These are phyloP conservation scores for Acanthosepion esculentum DNA, from an alignment of 2,888 invertebrate genomes.

Conservation along the genomic window DNA sequence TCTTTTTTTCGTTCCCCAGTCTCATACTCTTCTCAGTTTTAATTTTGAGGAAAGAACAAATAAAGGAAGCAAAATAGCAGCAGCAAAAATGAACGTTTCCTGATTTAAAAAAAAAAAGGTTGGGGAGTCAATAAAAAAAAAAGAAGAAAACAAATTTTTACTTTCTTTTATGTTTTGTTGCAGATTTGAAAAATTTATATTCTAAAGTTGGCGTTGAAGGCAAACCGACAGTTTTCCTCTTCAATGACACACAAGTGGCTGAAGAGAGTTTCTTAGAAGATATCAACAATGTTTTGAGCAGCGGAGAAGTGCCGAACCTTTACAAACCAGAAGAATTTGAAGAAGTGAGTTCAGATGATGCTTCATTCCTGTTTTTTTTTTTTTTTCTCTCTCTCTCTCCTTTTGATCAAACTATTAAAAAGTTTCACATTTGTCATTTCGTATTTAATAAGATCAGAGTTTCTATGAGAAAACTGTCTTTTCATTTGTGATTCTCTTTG, in stretches of 20 bases:
- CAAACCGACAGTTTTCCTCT: slow-evolving; percentile 86
- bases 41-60: too few species aligned
- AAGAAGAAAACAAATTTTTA: too few species aligned
- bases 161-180: slow-evolving; percentile 44
- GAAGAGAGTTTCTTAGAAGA: slow-evolving; percentile 91
- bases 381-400: not conserved
- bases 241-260: slow-evolving; percentile 87
- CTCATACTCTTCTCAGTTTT: too few species aligned
- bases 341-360: slow-evolving; percentile 79
- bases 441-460: too few species aligned
- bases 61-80: too few species aligned
- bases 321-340: slow-evolving; percentile 91
- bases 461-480: not conserved
- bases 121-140: too few species aligned
- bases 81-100: too few species aligned
- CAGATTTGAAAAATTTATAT: slow-evolving; percentile 86
- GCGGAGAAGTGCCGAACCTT: slow-evolving; percentile 90
- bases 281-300: slow-evolving; percentile 89
- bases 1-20: too few species aligned
- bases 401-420: too few species aligned
- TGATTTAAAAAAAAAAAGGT: too few species aligned
- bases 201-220: slow-evolving; percentile 84
- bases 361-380: too few species aligned
- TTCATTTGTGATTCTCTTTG: not conserved
- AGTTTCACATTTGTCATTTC: too few species aligned